A percentile compares a stretch with the other conserved stretches of the same genome.
These are phyloP conservation scores for Archivesica marissinica DNA, from an alignment of 1,140 invertebrate species.

Conservation along the genomic window DNA sequence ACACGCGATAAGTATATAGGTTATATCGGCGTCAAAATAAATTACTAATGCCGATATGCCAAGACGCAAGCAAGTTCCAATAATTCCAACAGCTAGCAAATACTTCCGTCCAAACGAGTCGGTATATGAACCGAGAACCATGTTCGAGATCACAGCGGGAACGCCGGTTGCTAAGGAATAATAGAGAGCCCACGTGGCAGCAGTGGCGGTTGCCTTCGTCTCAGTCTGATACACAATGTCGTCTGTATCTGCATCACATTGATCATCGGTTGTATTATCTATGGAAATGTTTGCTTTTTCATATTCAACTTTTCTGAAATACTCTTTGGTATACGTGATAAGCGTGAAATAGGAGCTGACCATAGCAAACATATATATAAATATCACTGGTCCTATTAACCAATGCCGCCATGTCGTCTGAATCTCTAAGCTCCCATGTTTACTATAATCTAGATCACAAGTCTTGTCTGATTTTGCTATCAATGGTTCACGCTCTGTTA, in stretches of 20 bases:
- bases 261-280: background rate
- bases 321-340: constrained; percentile 29
- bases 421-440: background rate
- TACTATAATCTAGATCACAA: constrained; percentile 17
- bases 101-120: constrained; percentile 41
- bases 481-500: constrained; percentile 1
- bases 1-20: constrained; percentile 21
- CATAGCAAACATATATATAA: constrained; percentile 30
- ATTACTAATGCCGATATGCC: constrained; percentile 1
- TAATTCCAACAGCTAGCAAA: constrained; percentile 30
- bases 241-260: constrained; percentile 15
- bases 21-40: constrained; percentile 9
- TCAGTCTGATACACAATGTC: constrained; percentile 26
- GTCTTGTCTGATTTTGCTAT: background rate
- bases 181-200: constrained; percentile 25
- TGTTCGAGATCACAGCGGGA: constrained; percentile 29
- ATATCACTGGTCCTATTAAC: constrained; percentile 27
- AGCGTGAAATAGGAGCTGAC: constrained; percentile 22
- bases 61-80: constrained; percentile 16
- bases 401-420: constrained; percentile 29
- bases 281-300: constrained; percentile 24
- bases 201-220: constrained; percentile 2
- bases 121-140: constrained; percentile 43
- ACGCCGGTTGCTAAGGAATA: constrained; percentile 11
- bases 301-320: constrained; percentile 11